A percentile compares a stretch with the other conserved stretches of the same genome.
Evolutionary conservation across 2,113 vertebrate genomes (phyloP).

Genomic region (Solenodon paradoxus): DNA sequence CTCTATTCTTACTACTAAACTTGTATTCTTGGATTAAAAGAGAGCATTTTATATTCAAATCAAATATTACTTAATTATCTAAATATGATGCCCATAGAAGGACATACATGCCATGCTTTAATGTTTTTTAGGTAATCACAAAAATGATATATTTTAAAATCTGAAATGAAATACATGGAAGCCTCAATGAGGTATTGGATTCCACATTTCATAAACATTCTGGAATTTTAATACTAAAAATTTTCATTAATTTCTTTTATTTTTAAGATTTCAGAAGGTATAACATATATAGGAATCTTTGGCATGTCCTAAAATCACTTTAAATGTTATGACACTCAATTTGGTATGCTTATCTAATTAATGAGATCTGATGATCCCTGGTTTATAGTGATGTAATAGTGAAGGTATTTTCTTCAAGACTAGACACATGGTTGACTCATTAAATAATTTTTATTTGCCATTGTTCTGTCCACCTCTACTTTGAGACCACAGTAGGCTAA

Average conservation of each 20-base stretch:
- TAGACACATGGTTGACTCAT: not conserved
- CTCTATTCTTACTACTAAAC: not conserved
- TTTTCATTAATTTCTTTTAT: not conserved
- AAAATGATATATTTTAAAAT: not conserved
- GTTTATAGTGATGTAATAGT: not conserved
- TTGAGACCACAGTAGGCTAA: not conserved
- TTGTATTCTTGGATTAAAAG: not conserved
- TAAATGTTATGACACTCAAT: slow-evolving; percentile 19
- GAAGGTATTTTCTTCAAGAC: slow-evolving; percentile 24
- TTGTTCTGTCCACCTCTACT: not conserved
- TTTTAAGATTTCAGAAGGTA: not conserved
- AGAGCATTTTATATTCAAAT: slow-evolving; percentile 4
- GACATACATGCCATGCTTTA: not conserved
- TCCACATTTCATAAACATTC: slow-evolving; percentile 13
- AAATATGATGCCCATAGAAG: not conserved
- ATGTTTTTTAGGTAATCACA: not conserved
- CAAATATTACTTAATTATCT: not conserved
- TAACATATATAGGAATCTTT: slow-evolving; percentile 24
- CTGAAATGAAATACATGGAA: not conserved
- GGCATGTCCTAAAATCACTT: slow-evolving; percentile 8
- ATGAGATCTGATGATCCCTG: slow-evolving; percentile 8
- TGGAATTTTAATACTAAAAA: slow-evolving; percentile 12
- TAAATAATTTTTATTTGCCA: slow-evolving; percentile 39
- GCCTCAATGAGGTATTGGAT: not conserved
- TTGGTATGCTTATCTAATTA: slow-evolving; percentile 34